Evolutionary conservation across 2,113 vertebrate species (phyloP), one percentile per base, ranked within the genome.

Genomic region (Agelaius tricolor): DNA sequence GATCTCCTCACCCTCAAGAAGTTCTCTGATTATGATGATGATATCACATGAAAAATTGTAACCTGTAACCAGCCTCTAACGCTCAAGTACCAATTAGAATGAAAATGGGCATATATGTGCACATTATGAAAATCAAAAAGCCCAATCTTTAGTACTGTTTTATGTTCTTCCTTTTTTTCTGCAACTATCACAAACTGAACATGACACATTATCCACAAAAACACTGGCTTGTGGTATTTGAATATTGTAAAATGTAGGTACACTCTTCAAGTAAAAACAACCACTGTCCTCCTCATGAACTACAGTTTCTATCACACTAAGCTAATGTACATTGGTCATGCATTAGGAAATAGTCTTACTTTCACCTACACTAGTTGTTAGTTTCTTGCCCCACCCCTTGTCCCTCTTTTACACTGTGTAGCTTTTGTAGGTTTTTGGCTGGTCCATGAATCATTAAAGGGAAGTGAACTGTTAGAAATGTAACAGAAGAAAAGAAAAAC

Each of bases 51-150:
- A 80, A 88, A 90, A 92, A 83, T 1, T 33, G 14, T 52, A 90
- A 69, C 62, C 47, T 65, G 4, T 44, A n/a, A 87, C 18, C 41
- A 82, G n/a, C 17, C 43, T 49, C 59, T 80, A 89, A 67, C 24
- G 15, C 57, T n/a, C 12, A 84, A 15, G 28, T 52, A 65, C 19
- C 22, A 69, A 43, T 24, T 3, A 68, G 9, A 92, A 84, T 31
- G 9, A 51, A 76, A 90, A 86, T 0, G 0, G 39, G 35, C 28
- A 76, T 14, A 49, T 33, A 52, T 6, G 7, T 0, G 0, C 44
- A 68, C 28, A 44, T 35, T 7, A 77, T 28, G 61, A 91, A 78
- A 90, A 86, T 14, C 14, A 86, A 55, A 51, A 92, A 84, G 30
- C 20, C 8, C 39, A 19, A 1, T 51, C 15, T 31, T 59, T 41